Evolutionary conservation across 1,140 invertebrate genomes (phyloP).

Genomic region (Leptinotarsa lineolata): DNA sequence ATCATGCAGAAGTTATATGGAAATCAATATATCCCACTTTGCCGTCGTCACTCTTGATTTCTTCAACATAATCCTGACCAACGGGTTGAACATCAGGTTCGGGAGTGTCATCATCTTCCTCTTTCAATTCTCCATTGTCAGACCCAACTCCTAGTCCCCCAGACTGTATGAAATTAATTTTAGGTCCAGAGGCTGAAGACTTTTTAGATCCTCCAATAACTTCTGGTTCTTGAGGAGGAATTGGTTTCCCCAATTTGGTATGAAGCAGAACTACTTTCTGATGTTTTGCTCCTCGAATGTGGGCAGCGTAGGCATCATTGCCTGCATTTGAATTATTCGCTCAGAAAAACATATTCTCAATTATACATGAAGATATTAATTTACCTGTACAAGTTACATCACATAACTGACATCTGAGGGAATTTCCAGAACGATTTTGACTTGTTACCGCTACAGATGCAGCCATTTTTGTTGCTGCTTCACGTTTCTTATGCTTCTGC

Average conservation of each 20-base stretch:
- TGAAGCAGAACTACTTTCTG: conserved; percentile 96
- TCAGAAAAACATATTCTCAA: neutral
- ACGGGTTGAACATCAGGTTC: conserved; percentile 88
- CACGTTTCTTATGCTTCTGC: conserved; percentile 98
- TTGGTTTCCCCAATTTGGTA: conserved; percentile 95
- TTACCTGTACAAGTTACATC: conserved; percentile 90
- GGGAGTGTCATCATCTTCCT: conserved; percentile 62
- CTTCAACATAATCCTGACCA: conserved; percentile 97
- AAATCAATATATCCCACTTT: conserved; percentile 56
- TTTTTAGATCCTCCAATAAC: conserved; percentile 64
- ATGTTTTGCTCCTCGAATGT: conserved; percentile 96
- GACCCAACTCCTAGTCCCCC: conserved; percentile 68
- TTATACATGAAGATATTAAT: neutral
- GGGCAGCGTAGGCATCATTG: conserved; percentile 95
- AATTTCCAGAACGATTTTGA: conserved; percentile 69
- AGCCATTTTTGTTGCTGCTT: conserved; percentile 83
- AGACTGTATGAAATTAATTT: conserved; percentile 89
- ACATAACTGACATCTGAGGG: conserved; percentile 86
- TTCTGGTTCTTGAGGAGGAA: conserved; percentile 93
- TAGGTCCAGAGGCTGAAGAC: conserved; percentile 73
- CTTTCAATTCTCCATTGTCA: conserved; percentile 58
- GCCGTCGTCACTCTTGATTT: conserved; percentile 93
- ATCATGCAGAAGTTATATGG: too few species aligned
- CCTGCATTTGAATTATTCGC: conserved; percentile 58
- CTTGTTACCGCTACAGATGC: conserved; percentile 58